phyloP scores from a whole-genome alignment of 2,888 invertebrate species.

The Aproaerema taeniolella region DNA sequence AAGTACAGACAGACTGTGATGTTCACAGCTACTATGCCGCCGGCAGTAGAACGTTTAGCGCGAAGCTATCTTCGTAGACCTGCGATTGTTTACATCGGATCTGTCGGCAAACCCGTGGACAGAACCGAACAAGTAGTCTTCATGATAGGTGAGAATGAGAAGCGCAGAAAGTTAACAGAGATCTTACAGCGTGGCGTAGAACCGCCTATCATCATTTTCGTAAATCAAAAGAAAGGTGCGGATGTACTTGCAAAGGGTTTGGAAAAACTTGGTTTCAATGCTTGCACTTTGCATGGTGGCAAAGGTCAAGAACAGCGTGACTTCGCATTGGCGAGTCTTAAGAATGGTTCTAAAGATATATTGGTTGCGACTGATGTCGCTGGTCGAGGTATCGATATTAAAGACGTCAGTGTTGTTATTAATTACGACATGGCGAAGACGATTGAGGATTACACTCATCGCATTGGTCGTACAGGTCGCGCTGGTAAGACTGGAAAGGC shows the following conservation, averaged over 20 bases:
- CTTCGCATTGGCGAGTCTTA: conserved; percentile 97
- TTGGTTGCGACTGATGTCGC: conserved; percentile 99
- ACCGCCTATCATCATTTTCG: conserved; percentile 99
- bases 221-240: conserved; percentile 99
- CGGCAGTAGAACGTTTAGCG: conserved; percentile 97
- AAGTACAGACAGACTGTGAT: conserved; percentile 99
- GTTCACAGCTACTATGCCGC: conserved; percentile 99
- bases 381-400: conserved; percentile 99
- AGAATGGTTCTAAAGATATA: conserved; percentile 97
- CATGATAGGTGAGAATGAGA: conserved; percentile 96
- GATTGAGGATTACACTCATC: conserved; percentile 98
- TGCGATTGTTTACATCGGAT: conserved; percentile 98
- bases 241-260: conserved; percentile 98
- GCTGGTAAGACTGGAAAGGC: conserved; percentile 98
- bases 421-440: conserved; percentile 99
- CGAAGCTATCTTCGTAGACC: conserved; percentile 96
- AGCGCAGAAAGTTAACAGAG: conserved; percentile 96
- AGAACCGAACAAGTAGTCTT: conserved; percentile 98
- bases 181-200: conserved; percentile 92
- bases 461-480: conserved; percentile 99
- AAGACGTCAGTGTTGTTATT: conserved; percentile 98
- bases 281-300: conserved; percentile 98
- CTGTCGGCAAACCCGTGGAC: conserved; percentile 97
- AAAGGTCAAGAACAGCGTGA: conserved; percentile 99
- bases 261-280: conserved; percentile 97